A percentile compares a stretch with the other conserved stretches of the same genome.
These are phyloP conservation scores for Halictus quadricinctus DNA, from an alignment of 2,888 invertebrate species.

Conservation along the genomic window DNA sequence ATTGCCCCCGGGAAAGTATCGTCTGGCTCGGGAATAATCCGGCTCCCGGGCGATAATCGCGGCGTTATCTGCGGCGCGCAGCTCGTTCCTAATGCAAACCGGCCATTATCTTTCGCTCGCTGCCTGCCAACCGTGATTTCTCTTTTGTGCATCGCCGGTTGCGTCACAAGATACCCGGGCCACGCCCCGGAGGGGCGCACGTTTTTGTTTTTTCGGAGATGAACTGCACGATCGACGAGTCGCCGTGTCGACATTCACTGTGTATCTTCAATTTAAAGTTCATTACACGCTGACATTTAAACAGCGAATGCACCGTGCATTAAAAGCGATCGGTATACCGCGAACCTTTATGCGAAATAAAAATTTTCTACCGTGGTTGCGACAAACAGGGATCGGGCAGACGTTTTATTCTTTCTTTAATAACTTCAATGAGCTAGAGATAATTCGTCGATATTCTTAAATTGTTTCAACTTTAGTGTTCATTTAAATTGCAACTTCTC, in stretches of 20 bases:
- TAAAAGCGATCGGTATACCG: neutral
- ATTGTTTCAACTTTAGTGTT: neutral
- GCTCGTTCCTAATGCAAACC: slow-evolving; percentile 25
- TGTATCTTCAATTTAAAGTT: neutral
- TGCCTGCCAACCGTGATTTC: slow-evolving; percentile 26
- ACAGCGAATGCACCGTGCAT: neutral
- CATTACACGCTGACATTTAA: neutral
- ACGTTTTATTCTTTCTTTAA: neutral
- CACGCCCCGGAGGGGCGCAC: slow-evolving; percentile 19
- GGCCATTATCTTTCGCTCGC: slow-evolving; percentile 6
- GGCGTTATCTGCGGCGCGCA: slow-evolving; percentile 25
- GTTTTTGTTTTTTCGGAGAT: slow-evolving; percentile 5
- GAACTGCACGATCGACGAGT: neutral
- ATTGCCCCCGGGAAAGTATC: slow-evolving; percentile 9
- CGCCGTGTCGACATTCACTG: neutral
- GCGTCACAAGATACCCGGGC: slow-evolving; percentile 28
- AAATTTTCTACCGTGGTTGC: neutral
- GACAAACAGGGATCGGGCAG: neutral
- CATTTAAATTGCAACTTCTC: too few species aligned
- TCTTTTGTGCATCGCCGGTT: slow-evolving; percentile 37
- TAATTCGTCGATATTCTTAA: neutral
- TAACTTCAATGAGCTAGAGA: neutral
- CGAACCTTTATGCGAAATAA: neutral
- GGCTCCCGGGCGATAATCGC: slow-evolving; percentile 17
- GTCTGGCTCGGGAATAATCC: slow-evolving; percentile 15